Base-by-base conservation (phyloP, 2,113 vertebrate species). In the Sinocyclocheilus rhinocerous region DNA sequence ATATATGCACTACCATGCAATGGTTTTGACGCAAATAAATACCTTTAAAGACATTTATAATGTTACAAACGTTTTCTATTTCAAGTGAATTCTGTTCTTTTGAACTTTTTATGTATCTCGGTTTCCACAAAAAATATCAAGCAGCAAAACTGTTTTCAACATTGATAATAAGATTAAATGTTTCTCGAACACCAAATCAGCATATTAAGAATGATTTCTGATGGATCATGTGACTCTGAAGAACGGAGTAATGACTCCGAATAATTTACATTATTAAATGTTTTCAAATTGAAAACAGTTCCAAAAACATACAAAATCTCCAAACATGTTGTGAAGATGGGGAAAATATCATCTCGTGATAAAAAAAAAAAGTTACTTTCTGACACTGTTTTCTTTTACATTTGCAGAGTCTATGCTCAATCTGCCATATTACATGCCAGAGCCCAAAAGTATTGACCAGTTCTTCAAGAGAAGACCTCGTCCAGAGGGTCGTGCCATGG, bases 401-500 rank as follows among this genome's bases (percentile, higher is more conserved):
- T 65, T 26, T 81, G 48, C 84, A 99, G 98, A 99, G 90, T 96
- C 97, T 0, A 91, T 92, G 0, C 90, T 97, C 5, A 97, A 97
- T 86, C 94, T 99, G 82, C 97, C 97, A 0, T 99, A 99, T 90
- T 97, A 99, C 10, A 86, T 99, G 86, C 97, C 98, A 24, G 95
- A 97, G 84, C 95, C 96, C 85, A 99, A 97, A 93, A 97, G 93
- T 55, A 89, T 99, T 67, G 95, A 97, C 1, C 96, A 99, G 84
- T 99, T 97, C 93, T 99, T 94, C 92, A 98, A 93, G 92, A 90
- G 92, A 82, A 95, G 95, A 87, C 90, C 93, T 90, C 93, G 97
- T 24, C 97, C 96, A 2, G 86, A 90, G 9, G 97, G 94, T 36
- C 92, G 95, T 45, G 96, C 95, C 86, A 99, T 99, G 98, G 92